These are phyloP conservation scores for Agrilus cyanescens DNA, from an alignment of 2,888 invertebrate genomes.

Conservation along the genomic window DNA sequence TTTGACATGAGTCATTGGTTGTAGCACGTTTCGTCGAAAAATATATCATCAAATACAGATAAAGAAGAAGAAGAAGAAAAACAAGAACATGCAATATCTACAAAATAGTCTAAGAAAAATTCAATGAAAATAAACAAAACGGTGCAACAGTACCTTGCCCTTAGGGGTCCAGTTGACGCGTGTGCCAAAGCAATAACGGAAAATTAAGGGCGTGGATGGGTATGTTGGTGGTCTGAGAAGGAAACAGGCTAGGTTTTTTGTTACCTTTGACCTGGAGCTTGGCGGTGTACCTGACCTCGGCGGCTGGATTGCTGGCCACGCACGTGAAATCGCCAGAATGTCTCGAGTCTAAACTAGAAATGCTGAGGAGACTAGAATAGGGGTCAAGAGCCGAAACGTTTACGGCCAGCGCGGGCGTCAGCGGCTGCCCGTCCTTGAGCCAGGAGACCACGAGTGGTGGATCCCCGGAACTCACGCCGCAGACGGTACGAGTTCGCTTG, in stretches of 20 bases:
- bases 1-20: too few relatives aligned
- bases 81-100: conserved; percentile 18
- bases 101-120: conserved; percentile 2
- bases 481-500: conserved; percentile 70
- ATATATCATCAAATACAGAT: not conserved
- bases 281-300: conserved; percentile 68
- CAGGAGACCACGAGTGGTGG: conserved; percentile 68
- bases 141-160: conserved; percentile 59
- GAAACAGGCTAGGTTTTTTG: conserved; percentile 33
- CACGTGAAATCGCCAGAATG: conserved; percentile 70
- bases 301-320: conserved; percentile 66
- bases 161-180: conserved; percentile 40
- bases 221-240: conserved; percentile 8
- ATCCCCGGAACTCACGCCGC: conserved; percentile 71
- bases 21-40: too few relatives aligned
- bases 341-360: conserved; percentile 60
- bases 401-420: conserved; percentile 52
- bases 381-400: conserved; percentile 62
- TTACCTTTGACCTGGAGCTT: conserved; percentile 74
- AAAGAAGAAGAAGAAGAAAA: conserved; percentile 11
- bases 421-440: conserved; percentile 68
- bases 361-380: conserved; percentile 66
- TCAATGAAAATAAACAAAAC: conserved; percentile 35
- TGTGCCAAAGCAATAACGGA: conserved; percentile 46
- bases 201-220: conserved; percentile 24